Evolutionary conservation across 2,797 vertebrate genomes (phyloP).

Genomic region (Scolopax bukidnonensis): DNA sequence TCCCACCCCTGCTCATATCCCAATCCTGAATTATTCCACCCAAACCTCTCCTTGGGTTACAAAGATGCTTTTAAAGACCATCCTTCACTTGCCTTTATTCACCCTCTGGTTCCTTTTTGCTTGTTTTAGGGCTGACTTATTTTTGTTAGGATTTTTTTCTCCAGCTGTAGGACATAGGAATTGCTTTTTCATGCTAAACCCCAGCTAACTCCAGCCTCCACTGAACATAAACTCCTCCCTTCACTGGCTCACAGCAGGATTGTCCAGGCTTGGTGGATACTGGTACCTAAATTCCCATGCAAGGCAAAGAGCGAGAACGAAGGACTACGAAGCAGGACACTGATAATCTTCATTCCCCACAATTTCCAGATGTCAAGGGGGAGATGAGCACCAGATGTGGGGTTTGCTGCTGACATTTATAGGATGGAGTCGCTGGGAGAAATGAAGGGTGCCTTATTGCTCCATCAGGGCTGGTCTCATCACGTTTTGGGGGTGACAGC

Average conservation of each 20-base stretch:
- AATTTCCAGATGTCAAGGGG: not conserved
- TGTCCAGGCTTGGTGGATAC: not conserved
- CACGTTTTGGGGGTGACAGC: fast-evolving
- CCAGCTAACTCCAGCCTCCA: fast-evolving
- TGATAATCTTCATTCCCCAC: not conserved
- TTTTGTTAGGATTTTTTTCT: not conserved
- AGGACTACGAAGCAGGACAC: not conserved
- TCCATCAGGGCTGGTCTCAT: not conserved
- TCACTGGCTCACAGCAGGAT: fast-evolving
- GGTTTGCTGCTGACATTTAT: not conserved
- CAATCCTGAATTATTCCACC: not conserved
- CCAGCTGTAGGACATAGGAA: not conserved
- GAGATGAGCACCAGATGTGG: not conserved
- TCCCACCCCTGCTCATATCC: not conserved
- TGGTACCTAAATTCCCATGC: not conserved
- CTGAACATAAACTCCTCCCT: not conserved
- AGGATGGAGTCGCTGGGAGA: not conserved
- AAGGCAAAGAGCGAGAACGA: not conserved
- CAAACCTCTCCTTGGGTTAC: not conserved
- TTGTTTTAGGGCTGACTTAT: not conserved
- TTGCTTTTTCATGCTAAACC: not conserved
- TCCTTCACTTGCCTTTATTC: not conserved
- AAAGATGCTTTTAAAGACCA: not conserved
- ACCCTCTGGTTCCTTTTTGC: not conserved
- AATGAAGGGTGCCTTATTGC: not conserved